These are phyloP conservation scores for Acanthisitta chloris DNA, from an alignment of 2,113 vertebrate species.

Conservation along the genomic window DNA sequence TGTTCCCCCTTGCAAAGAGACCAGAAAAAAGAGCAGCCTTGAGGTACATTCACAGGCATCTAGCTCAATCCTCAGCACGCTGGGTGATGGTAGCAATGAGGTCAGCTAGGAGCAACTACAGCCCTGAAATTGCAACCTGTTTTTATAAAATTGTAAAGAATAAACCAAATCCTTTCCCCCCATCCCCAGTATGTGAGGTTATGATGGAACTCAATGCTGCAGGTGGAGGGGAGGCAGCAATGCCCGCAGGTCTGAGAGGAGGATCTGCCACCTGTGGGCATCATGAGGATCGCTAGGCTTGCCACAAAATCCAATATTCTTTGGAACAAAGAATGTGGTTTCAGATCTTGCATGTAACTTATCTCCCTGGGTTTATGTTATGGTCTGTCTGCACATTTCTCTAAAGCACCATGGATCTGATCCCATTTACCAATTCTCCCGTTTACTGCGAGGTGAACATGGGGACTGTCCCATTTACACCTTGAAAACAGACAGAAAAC, in stretches of 20 bases:
- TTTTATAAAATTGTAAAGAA: not conserved
- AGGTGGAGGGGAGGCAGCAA: not conserved
- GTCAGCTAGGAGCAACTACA: not conserved
- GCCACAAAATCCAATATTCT: not conserved
- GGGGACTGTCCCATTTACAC: not conserved
- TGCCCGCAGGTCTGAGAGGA: not conserved
- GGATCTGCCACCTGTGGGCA: fast-evolving
- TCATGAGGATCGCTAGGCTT: not conserved
- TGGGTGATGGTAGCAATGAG: not conserved
- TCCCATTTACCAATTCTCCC: not conserved
- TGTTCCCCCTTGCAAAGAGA: not conserved
- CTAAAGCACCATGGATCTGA: not conserved
- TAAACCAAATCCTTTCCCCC: not conserved
- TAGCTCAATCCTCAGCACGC: not conserved
- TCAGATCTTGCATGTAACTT: not conserved
- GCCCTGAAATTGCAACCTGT: not conserved
- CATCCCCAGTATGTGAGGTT: not conserved
- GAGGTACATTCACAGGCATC: not conserved
- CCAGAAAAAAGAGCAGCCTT: not conserved
- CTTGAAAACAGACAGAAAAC: not conserved
- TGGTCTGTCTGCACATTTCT: not conserved
- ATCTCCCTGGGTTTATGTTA: not conserved
- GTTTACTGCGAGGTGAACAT: not conserved
- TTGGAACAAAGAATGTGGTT: not conserved
- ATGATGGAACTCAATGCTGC: not conserved